Percentiles rank a stretch among this genome's conserved stretches.
Evolutionary conservation across 2,888 invertebrate genomes (phyloP).

Genomic region (Abrostola tripartita): DNA sequence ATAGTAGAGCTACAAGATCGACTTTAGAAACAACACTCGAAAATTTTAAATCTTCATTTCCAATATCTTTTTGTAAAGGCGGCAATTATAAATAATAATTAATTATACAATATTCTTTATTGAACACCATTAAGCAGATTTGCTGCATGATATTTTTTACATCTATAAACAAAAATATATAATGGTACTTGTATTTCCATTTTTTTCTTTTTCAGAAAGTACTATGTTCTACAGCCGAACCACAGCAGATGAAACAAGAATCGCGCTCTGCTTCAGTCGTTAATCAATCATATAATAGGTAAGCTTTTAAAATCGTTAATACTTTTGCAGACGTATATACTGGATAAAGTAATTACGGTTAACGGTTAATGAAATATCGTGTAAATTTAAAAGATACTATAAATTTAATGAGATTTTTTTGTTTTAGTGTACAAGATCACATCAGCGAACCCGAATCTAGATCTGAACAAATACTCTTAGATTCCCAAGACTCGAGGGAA

Average conservation of each 20-base stretch:
- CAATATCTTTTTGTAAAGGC: too few relatives aligned
- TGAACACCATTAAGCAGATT: too few relatives aligned
- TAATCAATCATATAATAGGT: conserved; percentile 84
- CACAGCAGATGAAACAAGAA: conserved; percentile 72
- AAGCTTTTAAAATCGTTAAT: conserved; percentile 13
- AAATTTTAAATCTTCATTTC: too few relatives aligned
- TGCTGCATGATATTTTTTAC: too few relatives aligned
- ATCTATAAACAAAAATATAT: too few relatives aligned
- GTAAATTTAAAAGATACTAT: conserved; percentile 1
- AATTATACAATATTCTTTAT: too few relatives aligned
- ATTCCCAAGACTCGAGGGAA: conserved; percentile 79
- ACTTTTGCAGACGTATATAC: background rate
- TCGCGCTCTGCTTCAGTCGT: conserved; percentile 76
- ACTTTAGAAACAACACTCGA: too few relatives aligned
- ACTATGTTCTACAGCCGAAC: conserved; percentile 68
- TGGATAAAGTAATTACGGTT: conserved; percentile 1
- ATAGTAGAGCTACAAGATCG: too few relatives aligned
- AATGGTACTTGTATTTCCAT: background rate
- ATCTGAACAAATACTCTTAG: conserved; percentile 79
- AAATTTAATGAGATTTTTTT: conserved; percentile 18
- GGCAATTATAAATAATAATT: too few relatives aligned
- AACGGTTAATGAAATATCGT: background rate
- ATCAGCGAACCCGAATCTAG: conserved; percentile 76
- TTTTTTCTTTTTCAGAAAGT: conserved; percentile 66
- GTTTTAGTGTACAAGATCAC: conserved; percentile 79